These are phyloP conservation scores for Toxotes lorentzi DNA, from an alignment of 2,797 vertebrate species.

Conservation along the genomic window DNA sequence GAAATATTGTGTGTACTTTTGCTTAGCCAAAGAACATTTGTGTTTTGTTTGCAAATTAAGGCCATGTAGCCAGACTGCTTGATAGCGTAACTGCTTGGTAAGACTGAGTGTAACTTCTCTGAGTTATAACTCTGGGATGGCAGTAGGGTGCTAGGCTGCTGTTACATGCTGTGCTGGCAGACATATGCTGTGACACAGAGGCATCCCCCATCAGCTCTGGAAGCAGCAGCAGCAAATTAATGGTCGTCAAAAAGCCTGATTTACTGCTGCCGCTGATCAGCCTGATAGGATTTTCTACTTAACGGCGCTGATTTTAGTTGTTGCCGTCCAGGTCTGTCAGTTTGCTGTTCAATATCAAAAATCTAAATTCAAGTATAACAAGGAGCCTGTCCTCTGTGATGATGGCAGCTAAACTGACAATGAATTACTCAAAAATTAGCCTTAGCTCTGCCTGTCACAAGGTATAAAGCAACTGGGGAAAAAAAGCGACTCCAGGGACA, in stretches of 20 bases:
- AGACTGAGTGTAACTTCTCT: conserved; percentile 51
- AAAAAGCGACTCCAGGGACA: not conserved
- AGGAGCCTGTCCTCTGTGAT: not conserved
- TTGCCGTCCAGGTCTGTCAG: conserved; percentile 5
- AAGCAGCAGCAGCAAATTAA: conserved; percentile 13
- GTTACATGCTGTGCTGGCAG: conserved; percentile 56
- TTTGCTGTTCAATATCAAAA: not conserved
- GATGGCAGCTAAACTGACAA: not conserved
- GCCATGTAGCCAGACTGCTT: conserved; percentile 39
- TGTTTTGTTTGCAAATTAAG: conserved; percentile 62
- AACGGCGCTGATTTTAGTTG: not conserved
- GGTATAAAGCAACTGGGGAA: not conserved
- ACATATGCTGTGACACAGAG: conserved; percentile 59
- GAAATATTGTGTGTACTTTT: conserved; percentile 39
- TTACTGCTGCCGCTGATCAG: conserved; percentile 33
- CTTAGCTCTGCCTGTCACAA: not conserved
- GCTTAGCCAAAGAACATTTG: conserved; percentile 59
- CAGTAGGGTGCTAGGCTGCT: conserved; percentile 30
- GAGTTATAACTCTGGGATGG: conserved; percentile 45
- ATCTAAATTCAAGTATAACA: not conserved
- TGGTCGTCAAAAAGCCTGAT: conserved; percentile 47
- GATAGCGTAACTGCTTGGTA: conserved; percentile 48
- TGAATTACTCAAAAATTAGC: not conserved
- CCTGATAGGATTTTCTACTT: conserved; percentile 23
- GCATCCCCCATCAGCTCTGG: conserved; percentile 37